Base-by-base conservation (phyloP, 2,797 vertebrate species). In the Cynodonichthys magdalenae region DNA sequence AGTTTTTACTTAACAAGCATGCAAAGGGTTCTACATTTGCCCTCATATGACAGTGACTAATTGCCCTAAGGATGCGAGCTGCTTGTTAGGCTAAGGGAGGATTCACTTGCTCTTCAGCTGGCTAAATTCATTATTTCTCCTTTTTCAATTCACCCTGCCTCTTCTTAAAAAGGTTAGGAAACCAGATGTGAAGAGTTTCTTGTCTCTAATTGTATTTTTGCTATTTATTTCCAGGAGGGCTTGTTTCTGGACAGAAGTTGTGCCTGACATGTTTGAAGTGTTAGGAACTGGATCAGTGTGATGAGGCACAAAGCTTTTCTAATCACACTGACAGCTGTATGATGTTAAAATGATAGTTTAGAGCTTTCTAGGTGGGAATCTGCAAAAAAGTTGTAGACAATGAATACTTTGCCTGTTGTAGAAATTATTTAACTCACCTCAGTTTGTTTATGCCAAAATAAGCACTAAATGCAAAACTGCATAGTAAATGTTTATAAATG, bases 1-100 rank as follows among this genome's bases (percentile, higher is more conserved):
- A 93, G 91, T 92, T 94, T 91, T 93, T 93, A 94, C 93, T 92
- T 94, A 93, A 93, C 92, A 93, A 93, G 93, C 92, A 89, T 89
- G 91, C 92, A 90, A 78, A 93, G 84, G 90, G 89, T 93, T 93
- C 88, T 92, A 92, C 92, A 93, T 93, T 92, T 94, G 93, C 92
- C 93, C 93, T 91, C 91, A 84, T 90, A 92, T 94, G 92, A 93
- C 92, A 94, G 91, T 93, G 93, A 93, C 92, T 94, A 94, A 94
- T 94, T 94, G 91, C 91, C 89, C 84, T 79, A 90, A 94, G 90
- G 87, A 93, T 92, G 92, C 89, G 82, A 90, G 88, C 90, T 89
- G 92, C 93, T 93, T 93, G 92, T 93, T 94, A 93, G 92, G 92
- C 89, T 85, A 89, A 89, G 85, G 82, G 79, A 92, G 82, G 89